These are phyloP conservation scores for Thalassophryne amazonica DNA, from an alignment of 2,797 vertebrate genomes.

Conservation along the genomic window DNA sequence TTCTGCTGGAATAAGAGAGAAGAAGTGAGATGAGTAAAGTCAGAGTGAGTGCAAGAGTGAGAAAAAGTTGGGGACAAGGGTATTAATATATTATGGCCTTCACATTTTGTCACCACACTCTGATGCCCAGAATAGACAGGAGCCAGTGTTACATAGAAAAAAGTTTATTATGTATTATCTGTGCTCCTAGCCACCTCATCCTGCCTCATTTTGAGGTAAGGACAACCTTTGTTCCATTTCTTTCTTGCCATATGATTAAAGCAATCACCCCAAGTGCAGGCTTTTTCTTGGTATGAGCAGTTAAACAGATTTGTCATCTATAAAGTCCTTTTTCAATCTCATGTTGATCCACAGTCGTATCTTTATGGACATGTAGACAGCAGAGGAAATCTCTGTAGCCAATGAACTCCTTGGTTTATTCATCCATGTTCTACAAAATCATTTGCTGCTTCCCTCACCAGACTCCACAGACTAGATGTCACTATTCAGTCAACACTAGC, in stretches of 20 bases:
- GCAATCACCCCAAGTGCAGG: slow-evolving; percentile 15
- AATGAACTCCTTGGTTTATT: slow-evolving; percentile 29
- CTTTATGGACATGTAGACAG: slow-evolving; percentile 51
- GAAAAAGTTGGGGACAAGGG: slow-evolving; percentile 65
- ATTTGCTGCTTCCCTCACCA: slow-evolving; percentile 39
- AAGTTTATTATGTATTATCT: slow-evolving; percentile 41
- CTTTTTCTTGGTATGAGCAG: slow-evolving; percentile 58
- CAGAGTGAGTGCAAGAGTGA: slow-evolving; percentile 52
- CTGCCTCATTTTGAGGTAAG: slow-evolving; percentile 59
- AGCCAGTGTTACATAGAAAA: slow-evolving; percentile 32
- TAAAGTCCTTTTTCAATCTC: slow-evolving; percentile 64
- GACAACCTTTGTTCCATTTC: slow-evolving; percentile 37
- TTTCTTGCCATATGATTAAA: slow-evolving; percentile 56
- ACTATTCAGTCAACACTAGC: slow-evolving; percentile 69
- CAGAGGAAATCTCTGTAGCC: slow-evolving; percentile 47
- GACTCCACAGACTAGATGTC: slow-evolving; percentile 48
- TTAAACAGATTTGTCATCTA: slow-evolving; percentile 73
- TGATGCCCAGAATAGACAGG: slow-evolving; percentile 68
- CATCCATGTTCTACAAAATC: slow-evolving; percentile 45
- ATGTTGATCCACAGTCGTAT: no score
- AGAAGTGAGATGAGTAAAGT: slow-evolving; percentile 39
- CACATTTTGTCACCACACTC: slow-evolving; percentile 70
- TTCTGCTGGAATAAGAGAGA: slow-evolving; percentile 37
- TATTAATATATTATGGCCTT: slow-evolving; percentile 69
- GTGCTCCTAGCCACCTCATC: slow-evolving; percentile 31